Evolutionary conservation across 2,113 vertebrate species (phyloP).

Genomic region (Chascanopsetta lugubris): DNA sequence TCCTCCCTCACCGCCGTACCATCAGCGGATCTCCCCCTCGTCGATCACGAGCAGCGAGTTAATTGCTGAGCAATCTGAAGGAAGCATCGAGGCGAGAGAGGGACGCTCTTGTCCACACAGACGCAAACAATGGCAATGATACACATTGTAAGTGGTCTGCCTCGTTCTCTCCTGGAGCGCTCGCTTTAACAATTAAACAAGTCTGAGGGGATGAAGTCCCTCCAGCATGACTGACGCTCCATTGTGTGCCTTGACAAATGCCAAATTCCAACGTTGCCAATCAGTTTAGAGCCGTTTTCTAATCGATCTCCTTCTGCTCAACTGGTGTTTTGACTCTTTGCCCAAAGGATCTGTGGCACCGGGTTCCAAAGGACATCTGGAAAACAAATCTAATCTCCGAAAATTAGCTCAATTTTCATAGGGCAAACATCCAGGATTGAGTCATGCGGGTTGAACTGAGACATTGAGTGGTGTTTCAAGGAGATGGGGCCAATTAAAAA

Average conservation of each 20-base stretch:
- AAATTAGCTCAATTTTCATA: slow-evolving; percentile 51
- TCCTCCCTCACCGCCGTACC: slow-evolving; percentile 68
- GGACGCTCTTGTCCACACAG: slow-evolving; percentile 53
- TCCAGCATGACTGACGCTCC: slow-evolving; percentile 11
- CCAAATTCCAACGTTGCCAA: slow-evolving; percentile 64
- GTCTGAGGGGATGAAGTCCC: slow-evolving; percentile 8
- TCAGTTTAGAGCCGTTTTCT: slow-evolving; percentile 51
- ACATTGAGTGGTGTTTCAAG: not conserved
- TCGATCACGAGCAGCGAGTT: slow-evolving; percentile 57
- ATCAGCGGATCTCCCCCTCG: slow-evolving; percentile 74
- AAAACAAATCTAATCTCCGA: slow-evolving; percentile 61
- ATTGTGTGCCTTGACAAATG: slow-evolving; percentile 43
- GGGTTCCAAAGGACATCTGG: slow-evolving; percentile 57
- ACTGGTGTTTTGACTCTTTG: slow-evolving; percentile 38
- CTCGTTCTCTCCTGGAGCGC: slow-evolving; percentile 14
- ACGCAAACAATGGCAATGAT: slow-evolving; percentile 29
- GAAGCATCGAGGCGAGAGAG: slow-evolving; percentile 40
- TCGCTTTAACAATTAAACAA: slow-evolving; percentile 32
- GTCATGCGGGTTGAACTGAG: slow-evolving; percentile 6
- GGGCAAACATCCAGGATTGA: slow-evolving; percentile 42
- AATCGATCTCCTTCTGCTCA: slow-evolving; percentile 34
- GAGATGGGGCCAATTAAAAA: not conserved
- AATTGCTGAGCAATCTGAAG: slow-evolving; percentile 68
- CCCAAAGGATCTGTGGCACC: slow-evolving; percentile 18
- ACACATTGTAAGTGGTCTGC: slow-evolving; percentile 10